phyloP scores from a whole-genome alignment of 2,113 vertebrate species.

The Hiodon tergisus region DNA sequence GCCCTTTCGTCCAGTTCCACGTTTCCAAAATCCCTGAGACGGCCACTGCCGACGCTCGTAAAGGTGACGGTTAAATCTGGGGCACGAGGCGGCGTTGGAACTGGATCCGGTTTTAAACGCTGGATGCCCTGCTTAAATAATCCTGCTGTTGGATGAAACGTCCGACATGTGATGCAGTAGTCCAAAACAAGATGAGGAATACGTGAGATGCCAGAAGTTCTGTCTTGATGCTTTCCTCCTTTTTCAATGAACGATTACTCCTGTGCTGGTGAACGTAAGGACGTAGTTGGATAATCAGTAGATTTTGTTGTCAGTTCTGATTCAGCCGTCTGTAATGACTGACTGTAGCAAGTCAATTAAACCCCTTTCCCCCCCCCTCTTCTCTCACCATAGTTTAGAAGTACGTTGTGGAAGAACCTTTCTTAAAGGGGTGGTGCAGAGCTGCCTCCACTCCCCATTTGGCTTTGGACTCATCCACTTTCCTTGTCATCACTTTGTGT shows the following conservation, averaged over 20 bases:
- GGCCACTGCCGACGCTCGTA: no score
- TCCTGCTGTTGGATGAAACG: no score
- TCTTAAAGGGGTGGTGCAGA: constrained; percentile 55
- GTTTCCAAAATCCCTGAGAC: no score
- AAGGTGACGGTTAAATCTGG: no score
- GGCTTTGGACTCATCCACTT: not conserved
- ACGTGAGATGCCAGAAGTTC: not conserved
- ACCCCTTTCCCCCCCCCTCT: constrained; percentile 39
- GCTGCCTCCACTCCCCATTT: constrained; percentile 4
- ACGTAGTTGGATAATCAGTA: not conserved
- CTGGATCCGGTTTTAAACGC: no score
- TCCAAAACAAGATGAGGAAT: not conserved
- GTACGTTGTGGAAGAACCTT: constrained; percentile 32
- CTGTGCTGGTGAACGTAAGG: constrained; percentile 9
- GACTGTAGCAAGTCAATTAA: constrained; percentile 37
- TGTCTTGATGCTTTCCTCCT: not conserved
- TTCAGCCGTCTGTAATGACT: constrained; percentile 44
- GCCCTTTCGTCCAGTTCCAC: no score
- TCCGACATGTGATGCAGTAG: not conserved
- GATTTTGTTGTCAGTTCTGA: constrained; percentile 32
- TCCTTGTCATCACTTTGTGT: constrained; percentile 44
- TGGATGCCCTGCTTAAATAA: no score
- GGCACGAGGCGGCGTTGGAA: no score
- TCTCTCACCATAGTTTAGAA: constrained; percentile 61
- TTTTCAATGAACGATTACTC: not conserved